phyloP scores from a whole-genome alignment of 2,113 vertebrate species.

The human (Homo sapiens) region GRCh38 chr7:8542501-8543000 shows the following conservation, averaged over 20 bases:
- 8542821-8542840: not conserved
- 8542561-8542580: not conserved
- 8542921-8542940: not conserved
- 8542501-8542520: not conserved
- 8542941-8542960: slow-evolving; percentile 5
- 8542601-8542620: not conserved
- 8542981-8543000: not conserved
- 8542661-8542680: not conserved
- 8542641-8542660: slow-evolving; percentile 29
- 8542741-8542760: not conserved
- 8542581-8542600: not conserved
- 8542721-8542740: not conserved
- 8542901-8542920: slow-evolving; percentile 6
- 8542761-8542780: not conserved
- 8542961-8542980: not conserved
- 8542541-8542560: not conserved
- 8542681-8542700: slow-evolving; percentile 7
- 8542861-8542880: not conserved
- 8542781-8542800: not conserved
- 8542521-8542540: not conserved
- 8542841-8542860: not conserved
- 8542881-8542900: not conserved
- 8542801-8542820: not conserved
- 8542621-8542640: not conserved
- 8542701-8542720: not conserved